A percentile compares a stretch with the other conserved stretches of the same genome.
Conservation (phyloP, 2,888 invertebrate genomes). For the Malacosoma neustria region DNA sequence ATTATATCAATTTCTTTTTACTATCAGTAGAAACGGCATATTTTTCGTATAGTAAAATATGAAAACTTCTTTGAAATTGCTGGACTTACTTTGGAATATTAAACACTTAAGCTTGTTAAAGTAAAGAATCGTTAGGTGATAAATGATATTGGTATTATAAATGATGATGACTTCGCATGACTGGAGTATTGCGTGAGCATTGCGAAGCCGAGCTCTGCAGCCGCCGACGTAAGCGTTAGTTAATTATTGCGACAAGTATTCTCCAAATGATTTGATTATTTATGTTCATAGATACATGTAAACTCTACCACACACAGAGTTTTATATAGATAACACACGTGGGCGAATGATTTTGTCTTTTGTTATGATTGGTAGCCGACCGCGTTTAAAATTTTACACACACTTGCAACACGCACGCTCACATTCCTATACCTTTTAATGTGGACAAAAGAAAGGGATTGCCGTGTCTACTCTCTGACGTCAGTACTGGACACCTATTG, state of each 20-base stretch:
- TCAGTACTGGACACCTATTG: constrained; percentile 72
- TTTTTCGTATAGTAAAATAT: neutral
- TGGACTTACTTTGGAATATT: constrained; percentile 5
- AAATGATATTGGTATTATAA: constrained; percentile 24
- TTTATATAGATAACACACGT: constrained; percentile 22
- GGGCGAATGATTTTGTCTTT: constrained; percentile 29
- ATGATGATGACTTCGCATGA: constrained; percentile 12
- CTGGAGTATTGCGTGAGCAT: constrained; percentile 33
- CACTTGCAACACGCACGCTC: constrained; percentile 63
- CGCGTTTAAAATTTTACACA: constrained; percentile 51
- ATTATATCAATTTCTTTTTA: no score
- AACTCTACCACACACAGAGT: neutral
- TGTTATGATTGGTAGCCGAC: constrained; percentile 31
- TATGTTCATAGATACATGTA: neutral
- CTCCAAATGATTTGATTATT: constrained; percentile 10
- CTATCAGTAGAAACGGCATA: no score
- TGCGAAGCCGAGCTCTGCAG: constrained; percentile 52
- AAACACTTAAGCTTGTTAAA: constrained; percentile 50
- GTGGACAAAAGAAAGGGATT: constrained; percentile 70
- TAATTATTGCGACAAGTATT: constrained; percentile 25
- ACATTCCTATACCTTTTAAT: constrained; percentile 71
- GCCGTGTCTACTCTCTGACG: constrained; percentile 70
- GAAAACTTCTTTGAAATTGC: neutral
- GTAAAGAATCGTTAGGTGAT: constrained; percentile 30
- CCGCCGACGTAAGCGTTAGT: constrained; percentile 56